Evolutionary conservation across 2,888 invertebrate species (phyloP).

Genomic region (Elgonia sp.): DNA sequence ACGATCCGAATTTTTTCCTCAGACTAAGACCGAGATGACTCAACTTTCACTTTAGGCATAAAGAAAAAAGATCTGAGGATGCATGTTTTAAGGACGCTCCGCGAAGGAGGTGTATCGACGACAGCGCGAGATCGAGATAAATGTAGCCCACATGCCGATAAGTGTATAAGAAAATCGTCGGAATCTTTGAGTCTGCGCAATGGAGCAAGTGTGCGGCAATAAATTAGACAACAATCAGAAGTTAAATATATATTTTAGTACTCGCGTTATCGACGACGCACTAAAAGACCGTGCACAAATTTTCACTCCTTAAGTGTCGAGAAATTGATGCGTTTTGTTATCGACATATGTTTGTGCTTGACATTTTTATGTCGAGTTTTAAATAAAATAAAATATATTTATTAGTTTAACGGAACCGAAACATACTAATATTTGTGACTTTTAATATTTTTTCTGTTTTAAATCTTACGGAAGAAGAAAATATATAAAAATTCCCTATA

Average conservation of each 20-base stretch:
- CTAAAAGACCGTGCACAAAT: slow-evolving; percentile 48
- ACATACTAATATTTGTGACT: too few relatives aligned
- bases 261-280: slow-evolving; percentile 49
- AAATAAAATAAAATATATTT: slow-evolving; percentile 46
- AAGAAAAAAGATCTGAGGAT: slow-evolving; percentile 56
- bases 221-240: slow-evolving; percentile 69
- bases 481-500: too few relatives aligned
- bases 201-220: slow-evolving; percentile 59
- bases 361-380: slow-evolving; percentile 45
- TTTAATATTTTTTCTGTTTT: too few relatives aligned
- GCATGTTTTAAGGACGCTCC: slow-evolving; percentile 56
- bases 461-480: too few relatives aligned
- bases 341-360: slow-evolving; percentile 48
- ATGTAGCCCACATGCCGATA: slow-evolving; percentile 72
- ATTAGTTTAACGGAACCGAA: slow-evolving; percentile 37
- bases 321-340: slow-evolving; percentile 54
- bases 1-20: slow-evolving; percentile 18
- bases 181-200: slow-evolving; percentile 54
- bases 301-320: slow-evolving; percentile 63
- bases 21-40: slow-evolving; percentile 20
- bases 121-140: slow-evolving; percentile 69
- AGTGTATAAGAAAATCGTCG: slow-evolving; percentile 65
- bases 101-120: slow-evolving; percentile 63
- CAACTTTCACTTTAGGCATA: slow-evolving; percentile 45
- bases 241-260: slow-evolving; percentile 69